These are phyloP conservation scores for Neolamprologus toae DNA, from an alignment of 2,113 vertebrate species.

Conservation along the genomic window DNA sequence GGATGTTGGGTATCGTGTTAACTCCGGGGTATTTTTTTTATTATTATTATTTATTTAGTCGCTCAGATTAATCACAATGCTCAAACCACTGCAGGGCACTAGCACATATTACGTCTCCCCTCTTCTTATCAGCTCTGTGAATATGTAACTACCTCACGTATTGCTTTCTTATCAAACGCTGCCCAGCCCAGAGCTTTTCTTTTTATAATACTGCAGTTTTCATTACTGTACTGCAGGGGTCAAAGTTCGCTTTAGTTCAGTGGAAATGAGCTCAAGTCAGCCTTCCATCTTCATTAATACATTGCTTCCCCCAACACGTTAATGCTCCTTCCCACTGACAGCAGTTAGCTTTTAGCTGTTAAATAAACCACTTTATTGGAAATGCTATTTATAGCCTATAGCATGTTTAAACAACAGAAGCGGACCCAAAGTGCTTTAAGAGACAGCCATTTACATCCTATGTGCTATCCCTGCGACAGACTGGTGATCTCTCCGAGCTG, in stretches of 20 bases:
- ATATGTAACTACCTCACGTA: constrained; percentile 24
- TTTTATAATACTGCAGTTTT: background rate
- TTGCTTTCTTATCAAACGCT: constrained; percentile 18
- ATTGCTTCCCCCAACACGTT: background rate
- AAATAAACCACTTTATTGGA: background rate
- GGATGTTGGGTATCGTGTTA: background rate
- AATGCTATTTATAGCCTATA: background rate
- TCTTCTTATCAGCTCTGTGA: constrained; percentile 30
- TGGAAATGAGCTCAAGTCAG: background rate
- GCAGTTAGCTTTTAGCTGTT: background rate
- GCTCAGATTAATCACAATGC: background rate
- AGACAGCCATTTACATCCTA: background rate
- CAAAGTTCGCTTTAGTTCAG: constrained; percentile 20
- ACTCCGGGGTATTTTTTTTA: background rate
- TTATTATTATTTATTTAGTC: background rate
- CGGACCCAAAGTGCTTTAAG: background rate
- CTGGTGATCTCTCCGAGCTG: background rate
- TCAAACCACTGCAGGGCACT: background rate
- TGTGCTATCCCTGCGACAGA: background rate
- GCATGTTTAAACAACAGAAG: background rate
- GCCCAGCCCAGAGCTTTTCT: background rate
- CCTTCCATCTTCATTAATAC: constrained; percentile 21
- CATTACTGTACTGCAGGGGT: background rate
- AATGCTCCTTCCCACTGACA: constrained; percentile 9
- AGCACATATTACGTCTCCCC: background rate